Evolutionary conservation across 2,113 vertebrate genomes (phyloP), one percentile per base, ranked within the genome.

Genomic region (Calyptomena viridis): DNA sequence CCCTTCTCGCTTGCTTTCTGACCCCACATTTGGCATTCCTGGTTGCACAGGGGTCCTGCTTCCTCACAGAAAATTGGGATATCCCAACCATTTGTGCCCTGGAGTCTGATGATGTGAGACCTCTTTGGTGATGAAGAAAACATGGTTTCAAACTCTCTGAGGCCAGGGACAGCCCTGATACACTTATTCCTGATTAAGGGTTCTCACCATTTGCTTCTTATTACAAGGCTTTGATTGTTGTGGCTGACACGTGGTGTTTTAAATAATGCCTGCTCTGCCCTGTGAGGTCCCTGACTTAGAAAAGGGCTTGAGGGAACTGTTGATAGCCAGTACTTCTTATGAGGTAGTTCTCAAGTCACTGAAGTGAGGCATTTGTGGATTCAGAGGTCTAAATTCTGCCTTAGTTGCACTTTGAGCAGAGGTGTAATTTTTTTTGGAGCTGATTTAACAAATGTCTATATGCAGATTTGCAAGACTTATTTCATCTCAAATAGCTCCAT

Each of bases 301-400:
- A 44, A 14, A 78, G 52, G 18, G 11, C 12, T 46, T 24, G 39
- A 14, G 10, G 30, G 3, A n/a, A n/a, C 47, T 75, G 47, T 28
- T 0, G 4, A 23, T 23, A 84, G 28, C 20, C 52, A 39, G 35
- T 8, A 12, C 24, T 5, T 47, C 64, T 58, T 2, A 3, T 0
- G 1, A 12, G 4, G 13, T 18, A 39, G 12, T 80, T 64, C 14
- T 37, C 30, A 73, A 56, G n/a, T 53, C 27, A 46, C 0, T 55
- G 23, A 72, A 76, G 76, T 52, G 72, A 84, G 14, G 2, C 33
- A 15, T 56, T n/a, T 5, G 40, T 75, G 18, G 27, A 63, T 46
- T 87, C 27, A 78, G 64, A 50, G 14, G 12, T 77, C n/a, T 83
- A 24, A 74, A 76, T 80, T 73, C 13, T 46, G 21, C 23, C 5